phyloP scores from a whole-genome alignment of 2,113 vertebrate species.

The Chionodraco myersi region DNA sequence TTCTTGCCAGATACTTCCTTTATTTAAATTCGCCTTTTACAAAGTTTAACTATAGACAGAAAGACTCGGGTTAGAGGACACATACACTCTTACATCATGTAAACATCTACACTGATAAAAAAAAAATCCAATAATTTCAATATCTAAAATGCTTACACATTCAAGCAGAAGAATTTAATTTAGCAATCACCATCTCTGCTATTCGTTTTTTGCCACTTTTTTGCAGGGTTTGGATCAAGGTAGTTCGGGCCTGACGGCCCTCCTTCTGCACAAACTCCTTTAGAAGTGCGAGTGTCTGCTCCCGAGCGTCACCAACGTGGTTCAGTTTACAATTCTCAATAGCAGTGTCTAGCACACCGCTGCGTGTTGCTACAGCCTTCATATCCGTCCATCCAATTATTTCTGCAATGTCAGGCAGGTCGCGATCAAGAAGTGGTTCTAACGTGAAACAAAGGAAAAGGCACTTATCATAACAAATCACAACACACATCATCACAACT shows the following conservation, averaged over 20 bases:
- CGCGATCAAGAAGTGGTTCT: background rate
- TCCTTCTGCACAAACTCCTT: background rate
- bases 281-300: constrained; percentile 28
- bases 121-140: no score
- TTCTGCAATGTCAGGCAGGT: constrained; percentile 18
- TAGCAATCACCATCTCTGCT: background rate
- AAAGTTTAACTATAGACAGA: no score
- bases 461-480: background rate
- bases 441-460: background rate
- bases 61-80: no score
- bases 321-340: background rate
- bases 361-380: constrained; percentile 1
- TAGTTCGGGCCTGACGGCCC: background rate
- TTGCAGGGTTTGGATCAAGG: background rate
- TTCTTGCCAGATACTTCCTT: no score
- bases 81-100: no score
- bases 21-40: no score
- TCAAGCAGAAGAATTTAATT: background rate
- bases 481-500: background rate
- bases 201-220: rapidly evolving
- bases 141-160: background rate
- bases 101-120: no score
- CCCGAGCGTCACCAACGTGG: rapidly evolving
- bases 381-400: constrained; percentile 54
- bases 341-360: rapidly evolving